Evolutionary conservation across 2,113 vertebrate species (phyloP).

Genomic region (Tetrax tetrax): DNA sequence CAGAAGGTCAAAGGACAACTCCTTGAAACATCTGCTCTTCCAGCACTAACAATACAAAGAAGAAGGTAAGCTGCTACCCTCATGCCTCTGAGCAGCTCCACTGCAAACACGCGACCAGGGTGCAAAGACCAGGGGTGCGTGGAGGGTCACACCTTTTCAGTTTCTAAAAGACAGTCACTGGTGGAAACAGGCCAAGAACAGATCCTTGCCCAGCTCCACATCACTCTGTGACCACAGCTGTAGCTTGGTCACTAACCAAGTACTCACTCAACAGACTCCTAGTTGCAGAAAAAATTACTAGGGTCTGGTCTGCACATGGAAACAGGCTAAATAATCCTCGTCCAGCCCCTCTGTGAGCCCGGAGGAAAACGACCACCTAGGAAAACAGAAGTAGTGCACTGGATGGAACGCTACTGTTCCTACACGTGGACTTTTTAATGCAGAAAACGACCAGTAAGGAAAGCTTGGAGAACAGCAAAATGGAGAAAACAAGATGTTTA

Average conservation of each 20-base stretch:
- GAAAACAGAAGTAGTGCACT: background rate
- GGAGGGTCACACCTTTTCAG: fast-evolving
- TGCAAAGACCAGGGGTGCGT: background rate
- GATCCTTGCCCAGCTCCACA: background rate
- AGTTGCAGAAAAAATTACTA: background rate
- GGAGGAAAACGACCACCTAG: background rate
- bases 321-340: background rate
- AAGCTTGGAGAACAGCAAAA: background rate
- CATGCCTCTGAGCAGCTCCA: background rate
- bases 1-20: background rate
- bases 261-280: background rate
- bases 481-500: background rate
- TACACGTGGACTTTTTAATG: background rate
- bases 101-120: no score
- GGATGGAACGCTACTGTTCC: background rate
- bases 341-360: no score
- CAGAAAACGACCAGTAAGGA: background rate
- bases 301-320: background rate
- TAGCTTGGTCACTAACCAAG: background rate
- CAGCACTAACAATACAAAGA: background rate
- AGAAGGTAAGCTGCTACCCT: background rate
- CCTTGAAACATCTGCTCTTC: background rate
- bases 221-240: background rate
- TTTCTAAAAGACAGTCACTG: background rate
- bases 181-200: background rate